Base-by-base conservation (phyloP, 2,797 vertebrate genomes). In the Melanotaenia pygmaea region DNA sequence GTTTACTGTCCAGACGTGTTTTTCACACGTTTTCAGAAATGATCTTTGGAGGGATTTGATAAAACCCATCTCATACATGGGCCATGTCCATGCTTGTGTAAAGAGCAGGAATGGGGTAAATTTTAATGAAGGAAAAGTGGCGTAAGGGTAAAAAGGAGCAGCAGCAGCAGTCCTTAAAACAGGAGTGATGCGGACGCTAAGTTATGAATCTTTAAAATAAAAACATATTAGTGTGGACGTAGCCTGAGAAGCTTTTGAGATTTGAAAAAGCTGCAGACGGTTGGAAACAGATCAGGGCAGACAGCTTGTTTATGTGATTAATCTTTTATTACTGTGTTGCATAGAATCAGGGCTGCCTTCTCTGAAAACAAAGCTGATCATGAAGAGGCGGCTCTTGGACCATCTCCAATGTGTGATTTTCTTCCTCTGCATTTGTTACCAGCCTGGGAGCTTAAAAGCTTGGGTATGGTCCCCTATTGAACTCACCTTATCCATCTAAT, bases 371-470 rank as follows among this genome's bases (percentile, higher is more conserved):
- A 79, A 67, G 66, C 59, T 50, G 50, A 16, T 59, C 59, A 63
- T 64, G 67, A 47, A 77, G 65, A 73, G 58, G 56, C 22, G 30
- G 58, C 59, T 82, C 32, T 76, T 79, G 71, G 74, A 85, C 26
- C 12, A 26, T 70, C 35, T 76, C 84, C 59, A 57, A 53, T 47
- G 40, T 12, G 37, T 11, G 3, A 72, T 67, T 64, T 64, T 71
- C 72, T 74, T 79, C 68, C 73, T 38, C 54, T 73, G 35, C 56
- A 13, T 90, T 86, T 85, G 79, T 91, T 67, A 47, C 60, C 71
- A 63, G 60, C 67, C 72, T 84, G 76, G 58, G 74, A 76, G 28
- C 28, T 30, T 30, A 84, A 76, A 81, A 64, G 64, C 71, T 72
- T 0, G 16, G 71, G 61, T 80, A 77, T 40, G 28, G 53, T 84